Conservation (phyloP, 2,888 invertebrate genomes). For the Ptychoptera contaminata region DNA sequence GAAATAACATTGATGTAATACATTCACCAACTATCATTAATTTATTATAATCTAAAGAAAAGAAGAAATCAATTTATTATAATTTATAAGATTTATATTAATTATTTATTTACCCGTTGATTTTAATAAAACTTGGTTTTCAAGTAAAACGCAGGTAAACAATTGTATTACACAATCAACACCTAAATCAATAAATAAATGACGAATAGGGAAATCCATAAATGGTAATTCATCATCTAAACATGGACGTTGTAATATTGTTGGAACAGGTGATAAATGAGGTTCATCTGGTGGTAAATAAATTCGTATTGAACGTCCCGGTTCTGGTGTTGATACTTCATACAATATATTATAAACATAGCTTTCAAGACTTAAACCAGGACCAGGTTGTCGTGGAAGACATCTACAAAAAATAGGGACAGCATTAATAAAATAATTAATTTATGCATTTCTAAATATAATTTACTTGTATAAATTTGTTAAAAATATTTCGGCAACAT, state of each 20-base stretch:
- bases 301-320: slow-evolving; percentile 73
- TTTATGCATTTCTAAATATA: slow-evolving; percentile 1
- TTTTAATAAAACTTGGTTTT: slow-evolving; percentile 90
- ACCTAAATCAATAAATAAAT: slow-evolving; percentile 77
- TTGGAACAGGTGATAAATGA: slow-evolving; percentile 45
- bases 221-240: slow-evolving; percentile 76
- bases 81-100: slow-evolving; percentile 1
- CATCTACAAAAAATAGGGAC: slow-evolving; percentile 37
- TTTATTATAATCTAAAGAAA: slow-evolving; percentile 68
- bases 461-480: slow-evolving; percentile 69
- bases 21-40: slow-evolving; percentile 95
- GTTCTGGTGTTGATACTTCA: slow-evolving; percentile 80
- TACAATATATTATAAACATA: slow-evolving; percentile 91
- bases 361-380: slow-evolving; percentile 72
- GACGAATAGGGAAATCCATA: slow-evolving; percentile 80
- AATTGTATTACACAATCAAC: slow-evolving; percentile 85
- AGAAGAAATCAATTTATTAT: not conserved
- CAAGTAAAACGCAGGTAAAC: slow-evolving; percentile 86
- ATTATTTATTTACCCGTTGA: slow-evolving; percentile 53
- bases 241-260: slow-evolving; percentile 60
- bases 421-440: slow-evolving; percentile 3
- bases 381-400: slow-evolving; percentile 60
- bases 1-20: slow-evolving; percentile 75
- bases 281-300: slow-evolving; percentile 56
- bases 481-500: slow-evolving; percentile 73